A percentile compares a stretch with the other conserved stretches of the same genome.
phyloP scores from a whole-genome alignment of 2,797 vertebrate genomes.

The Tadarida brasiliensis region DNA sequence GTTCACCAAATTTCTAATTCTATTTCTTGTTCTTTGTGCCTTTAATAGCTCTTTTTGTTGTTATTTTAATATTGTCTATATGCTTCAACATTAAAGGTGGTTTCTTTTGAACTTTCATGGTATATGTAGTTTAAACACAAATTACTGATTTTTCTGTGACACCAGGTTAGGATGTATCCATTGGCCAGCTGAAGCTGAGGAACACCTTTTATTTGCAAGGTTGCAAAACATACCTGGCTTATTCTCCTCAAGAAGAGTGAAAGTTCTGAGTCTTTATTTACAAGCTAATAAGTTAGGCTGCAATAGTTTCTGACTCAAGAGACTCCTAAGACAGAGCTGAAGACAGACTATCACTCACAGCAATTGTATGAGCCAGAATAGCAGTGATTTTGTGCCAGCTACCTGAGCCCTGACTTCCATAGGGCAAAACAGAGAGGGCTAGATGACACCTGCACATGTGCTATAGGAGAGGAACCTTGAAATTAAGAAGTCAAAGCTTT shows the following conservation, averaged over 20 bases:
- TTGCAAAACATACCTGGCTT: background rate
- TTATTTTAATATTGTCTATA: background rate
- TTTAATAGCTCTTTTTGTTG: background rate
- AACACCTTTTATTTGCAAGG: background rate
- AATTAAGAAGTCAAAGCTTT: background rate
- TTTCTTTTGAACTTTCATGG: background rate
- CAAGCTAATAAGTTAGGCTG: background rate
- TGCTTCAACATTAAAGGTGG: background rate
- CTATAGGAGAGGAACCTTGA: rapidly evolving
- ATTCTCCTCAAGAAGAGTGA: background rate
- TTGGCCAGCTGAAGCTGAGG: background rate
- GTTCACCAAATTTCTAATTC: background rate
- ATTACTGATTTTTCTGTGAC: background rate
- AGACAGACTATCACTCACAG: background rate
- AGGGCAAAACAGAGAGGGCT: background rate
- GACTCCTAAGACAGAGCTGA: background rate
- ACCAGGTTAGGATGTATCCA: background rate
- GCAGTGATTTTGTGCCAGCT: background rate
- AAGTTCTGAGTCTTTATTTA: background rate
- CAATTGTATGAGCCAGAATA: background rate
- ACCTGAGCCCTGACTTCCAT: background rate
- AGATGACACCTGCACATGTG: background rate
- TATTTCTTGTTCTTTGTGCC: background rate
- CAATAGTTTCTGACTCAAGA: background rate
- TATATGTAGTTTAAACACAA: background rate